Conservation (phyloP, 2,113 vertebrate species). For the Prochilodus magdalenae region DNA sequence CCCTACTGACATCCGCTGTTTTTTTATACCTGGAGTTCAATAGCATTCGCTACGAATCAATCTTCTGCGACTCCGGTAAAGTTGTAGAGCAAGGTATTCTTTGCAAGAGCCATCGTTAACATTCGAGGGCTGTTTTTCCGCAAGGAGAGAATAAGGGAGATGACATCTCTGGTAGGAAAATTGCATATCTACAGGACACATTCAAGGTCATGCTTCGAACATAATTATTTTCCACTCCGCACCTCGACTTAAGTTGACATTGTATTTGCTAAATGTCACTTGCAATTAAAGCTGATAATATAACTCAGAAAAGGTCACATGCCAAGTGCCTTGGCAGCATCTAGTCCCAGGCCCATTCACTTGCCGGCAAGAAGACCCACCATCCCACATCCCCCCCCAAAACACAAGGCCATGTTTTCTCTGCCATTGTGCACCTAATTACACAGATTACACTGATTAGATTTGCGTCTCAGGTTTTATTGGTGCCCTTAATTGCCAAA, state of each 20-base stretch:
- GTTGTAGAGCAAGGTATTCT: conserved; percentile 28
- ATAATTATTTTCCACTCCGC: conserved; percentile 68
- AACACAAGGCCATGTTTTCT: conserved; percentile 66
- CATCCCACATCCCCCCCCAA: conserved; percentile 47
- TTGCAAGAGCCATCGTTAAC: conserved; percentile 41
- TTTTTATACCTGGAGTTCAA: conserved; percentile 34
- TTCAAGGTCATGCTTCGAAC: conserved; percentile 66
- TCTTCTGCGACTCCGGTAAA: conserved; percentile 17
- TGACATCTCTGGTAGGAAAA: conserved; percentile 46
- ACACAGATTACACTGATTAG: conserved; percentile 77
- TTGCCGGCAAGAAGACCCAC: conserved; percentile 44
- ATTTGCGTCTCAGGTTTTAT: conserved; percentile 76
- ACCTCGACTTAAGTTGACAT: conserved; percentile 69
- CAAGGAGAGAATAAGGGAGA: not conserved
- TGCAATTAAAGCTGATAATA: conserved; percentile 81
- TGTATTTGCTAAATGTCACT: conserved; percentile 81
- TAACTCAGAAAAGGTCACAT: conserved; percentile 76
- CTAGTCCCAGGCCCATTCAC: conserved; percentile 60
- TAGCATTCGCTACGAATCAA: conserved; percentile 15
- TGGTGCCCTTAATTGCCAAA: conserved; percentile 76
- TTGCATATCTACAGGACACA: conserved; percentile 58
- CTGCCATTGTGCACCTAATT: conserved; percentile 77
- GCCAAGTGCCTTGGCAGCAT: conserved; percentile 58
- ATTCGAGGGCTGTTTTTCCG: conserved; percentile 34
- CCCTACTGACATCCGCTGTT: not conserved